phyloP scores from a whole-genome alignment of 2,888 invertebrate species.

The Thyatira batis region DNA sequence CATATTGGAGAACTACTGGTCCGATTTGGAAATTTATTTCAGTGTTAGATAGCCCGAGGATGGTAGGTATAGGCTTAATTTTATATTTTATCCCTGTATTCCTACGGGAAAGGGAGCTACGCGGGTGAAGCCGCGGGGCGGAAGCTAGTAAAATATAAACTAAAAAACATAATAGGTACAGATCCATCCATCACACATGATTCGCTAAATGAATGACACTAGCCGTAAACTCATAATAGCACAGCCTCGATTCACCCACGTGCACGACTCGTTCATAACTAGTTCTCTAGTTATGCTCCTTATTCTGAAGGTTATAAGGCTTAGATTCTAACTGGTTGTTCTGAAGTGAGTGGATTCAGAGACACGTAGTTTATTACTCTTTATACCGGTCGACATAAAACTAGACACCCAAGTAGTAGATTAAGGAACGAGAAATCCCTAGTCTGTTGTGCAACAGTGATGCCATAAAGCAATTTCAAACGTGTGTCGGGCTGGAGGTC shows the following conservation, averaged over 20 bases:
- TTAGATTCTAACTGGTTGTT: conserved; percentile 23
- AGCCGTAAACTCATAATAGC: conserved; percentile 66
- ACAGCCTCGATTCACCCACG: conserved; percentile 67
- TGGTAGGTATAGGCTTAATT: too few relatives aligned
- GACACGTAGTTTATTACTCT: conserved; percentile 65
- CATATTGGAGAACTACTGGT: too few relatives aligned
- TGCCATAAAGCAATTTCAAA: conserved; percentile 48
- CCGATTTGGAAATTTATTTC: too few relatives aligned
- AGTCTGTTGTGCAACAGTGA: conserved; percentile 59
- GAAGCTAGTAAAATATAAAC: too few relatives aligned
- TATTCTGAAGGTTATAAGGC: conserved; percentile 35
- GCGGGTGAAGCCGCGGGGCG: too few relatives aligned
- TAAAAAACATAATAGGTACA: conserved; percentile 55
- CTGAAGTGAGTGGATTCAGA: conserved; percentile 36
- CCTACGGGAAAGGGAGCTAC: too few relatives aligned
- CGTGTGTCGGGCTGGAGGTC: conserved; percentile 50
- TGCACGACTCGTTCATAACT: conserved; percentile 33
- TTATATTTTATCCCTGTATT: too few relatives aligned
- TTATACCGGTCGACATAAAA: conserved; percentile 69
- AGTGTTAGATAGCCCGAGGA: too few relatives aligned
- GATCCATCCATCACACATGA: conserved; percentile 56
- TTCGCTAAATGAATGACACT: conserved; percentile 75
- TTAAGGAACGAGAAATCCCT: conserved; percentile 59
- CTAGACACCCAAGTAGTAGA: conserved; percentile 79
- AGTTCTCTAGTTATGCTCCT: conserved; percentile 19